Percentiles rank a stretch among this genome's conserved stretches.
These are phyloP conservation scores for Iselma pallidipennis DNA, from an alignment of 2,888 invertebrate species.

Conservation along the genomic window DNA sequence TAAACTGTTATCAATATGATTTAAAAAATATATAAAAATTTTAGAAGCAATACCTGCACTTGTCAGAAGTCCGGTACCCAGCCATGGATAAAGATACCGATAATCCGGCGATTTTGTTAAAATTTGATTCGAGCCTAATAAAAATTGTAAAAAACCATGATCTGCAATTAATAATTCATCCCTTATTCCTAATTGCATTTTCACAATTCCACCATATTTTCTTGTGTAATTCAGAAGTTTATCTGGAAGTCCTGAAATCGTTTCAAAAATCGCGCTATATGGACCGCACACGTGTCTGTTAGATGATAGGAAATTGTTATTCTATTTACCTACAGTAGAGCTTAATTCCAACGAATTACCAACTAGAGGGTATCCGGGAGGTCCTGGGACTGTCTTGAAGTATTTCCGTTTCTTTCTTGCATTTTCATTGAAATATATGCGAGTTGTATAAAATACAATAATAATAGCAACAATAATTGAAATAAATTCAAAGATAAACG, in stretches of 20 bases:
- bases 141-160: slow-evolving; percentile 17
- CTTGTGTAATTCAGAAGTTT: slow-evolving; percentile 2
- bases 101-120: slow-evolving; percentile 23
- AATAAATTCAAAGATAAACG: background rate
- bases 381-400: background rate
- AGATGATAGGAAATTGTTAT: too few species aligned
- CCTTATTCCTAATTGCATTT: slow-evolving; percentile 8
- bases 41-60: too few species aligned
- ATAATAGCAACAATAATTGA: background rate
- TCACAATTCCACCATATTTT: slow-evolving; percentile 5
- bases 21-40: too few species aligned
- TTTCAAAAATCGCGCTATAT: background rate
- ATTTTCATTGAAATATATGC: background rate
- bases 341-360: background rate
- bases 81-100: slow-evolving; percentile 25
- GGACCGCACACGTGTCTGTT: too few species aligned
- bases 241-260: slow-evolving; percentile 5
- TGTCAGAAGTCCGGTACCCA: slow-evolving; percentile 30
- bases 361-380: background rate
- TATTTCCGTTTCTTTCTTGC: background rate
- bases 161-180: slow-evolving; percentile 11
- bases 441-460: background rate
- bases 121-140: slow-evolving; percentile 18
- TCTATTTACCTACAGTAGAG: background rate
- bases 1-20: too few species aligned